Conservation (phyloP, 2,797 vertebrate species). For the Channallabes apus region DNA sequence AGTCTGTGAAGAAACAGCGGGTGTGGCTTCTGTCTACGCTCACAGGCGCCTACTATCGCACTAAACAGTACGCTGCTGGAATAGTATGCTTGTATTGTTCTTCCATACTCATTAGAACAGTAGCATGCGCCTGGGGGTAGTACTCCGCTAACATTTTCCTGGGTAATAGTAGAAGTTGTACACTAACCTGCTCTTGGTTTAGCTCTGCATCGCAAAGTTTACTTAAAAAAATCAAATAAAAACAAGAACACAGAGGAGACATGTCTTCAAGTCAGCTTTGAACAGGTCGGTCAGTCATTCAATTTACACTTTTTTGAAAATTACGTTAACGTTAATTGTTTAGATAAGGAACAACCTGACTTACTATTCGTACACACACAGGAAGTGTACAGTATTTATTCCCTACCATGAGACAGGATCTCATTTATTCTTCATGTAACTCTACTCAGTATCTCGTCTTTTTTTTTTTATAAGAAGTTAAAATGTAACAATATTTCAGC, state of each 20-base stretch:
- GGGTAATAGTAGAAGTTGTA: not conserved
- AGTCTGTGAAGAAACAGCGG: slow-evolving; percentile 33
- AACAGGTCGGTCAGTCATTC: slow-evolving; percentile 30
- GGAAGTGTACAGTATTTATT: slow-evolving; percentile 37
- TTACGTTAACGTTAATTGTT: not conserved
- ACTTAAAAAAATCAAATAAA: too few relatives aligned
- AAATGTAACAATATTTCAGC: not conserved
- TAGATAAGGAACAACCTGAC: slow-evolving; percentile 5
- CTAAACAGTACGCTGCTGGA: not conserved
- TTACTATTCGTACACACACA: slow-evolving; percentile 17
- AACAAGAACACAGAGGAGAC: not conserved
- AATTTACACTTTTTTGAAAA: not conserved
- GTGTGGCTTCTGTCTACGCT: slow-evolving; percentile 23
- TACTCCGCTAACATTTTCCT: slow-evolving; percentile 16
- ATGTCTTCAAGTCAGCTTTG: not conserved
- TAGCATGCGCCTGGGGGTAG: not conserved
- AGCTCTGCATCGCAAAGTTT: not conserved
- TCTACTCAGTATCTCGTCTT: too few relatives aligned
- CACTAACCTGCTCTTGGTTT: slow-evolving; percentile 13
- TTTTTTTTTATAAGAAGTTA: not conserved
- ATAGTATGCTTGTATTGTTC: not conserved
- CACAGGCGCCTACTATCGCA: not conserved
- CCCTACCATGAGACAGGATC: not conserved
- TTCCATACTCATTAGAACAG: not conserved
- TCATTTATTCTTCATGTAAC: not conserved